These are phyloP conservation scores for Lordiphosa collinella DNA, from an alignment of 1,140 invertebrate species.

Conservation along the genomic window DNA sequence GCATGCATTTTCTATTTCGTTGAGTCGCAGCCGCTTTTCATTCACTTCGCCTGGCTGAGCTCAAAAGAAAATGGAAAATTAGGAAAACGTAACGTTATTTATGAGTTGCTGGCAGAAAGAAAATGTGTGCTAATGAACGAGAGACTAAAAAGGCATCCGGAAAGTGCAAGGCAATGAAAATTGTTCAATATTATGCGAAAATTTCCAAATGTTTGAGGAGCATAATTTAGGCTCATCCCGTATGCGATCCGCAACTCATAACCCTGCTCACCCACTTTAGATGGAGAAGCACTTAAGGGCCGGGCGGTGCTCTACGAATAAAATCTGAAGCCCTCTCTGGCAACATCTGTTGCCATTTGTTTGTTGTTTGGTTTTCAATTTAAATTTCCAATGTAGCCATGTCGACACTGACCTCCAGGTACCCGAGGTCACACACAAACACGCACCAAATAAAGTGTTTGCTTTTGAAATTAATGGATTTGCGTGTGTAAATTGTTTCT, in stretches of 20 bases:
- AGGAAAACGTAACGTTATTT: slow-evolving; percentile 65
- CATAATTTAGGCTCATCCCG: slow-evolving; percentile 10
- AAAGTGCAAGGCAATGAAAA: slow-evolving; percentile 49
- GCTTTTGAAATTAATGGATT: slow-evolving; percentile 41
- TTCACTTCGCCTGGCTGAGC: slow-evolving; percentile 21
- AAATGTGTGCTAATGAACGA: slow-evolving; percentile 68
- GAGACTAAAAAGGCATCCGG: slow-evolving; percentile 44
- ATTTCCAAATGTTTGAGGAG: slow-evolving; percentile 4
- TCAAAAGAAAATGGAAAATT: slow-evolving; percentile 35
- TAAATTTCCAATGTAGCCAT: slow-evolving; percentile 8
- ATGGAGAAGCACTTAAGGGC: slow-evolving; percentile 10
- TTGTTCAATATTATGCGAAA: neutral
- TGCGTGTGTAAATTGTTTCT: slow-evolving; percentile 60
- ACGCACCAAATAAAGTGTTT: slow-evolving; percentile 29
- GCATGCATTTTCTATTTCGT: slow-evolving; percentile 64
- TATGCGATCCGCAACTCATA: slow-evolving; percentile 32
- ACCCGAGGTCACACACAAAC: slow-evolving; percentile 35
- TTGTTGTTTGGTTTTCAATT: slow-evolving; percentile 15
- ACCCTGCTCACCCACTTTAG: neutral
- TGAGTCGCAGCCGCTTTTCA: slow-evolving; percentile 26
- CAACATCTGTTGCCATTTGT: slow-evolving; percentile 39
- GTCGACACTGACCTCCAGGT: slow-evolving; percentile 60
- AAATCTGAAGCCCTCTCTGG: slow-evolving; percentile 16
- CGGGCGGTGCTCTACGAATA: neutral
- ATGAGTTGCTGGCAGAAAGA: slow-evolving; percentile 32